Evolutionary conservation across 1,140 invertebrate genomes (phyloP).

Genomic region (Ceratosolen solmsi): DNA sequence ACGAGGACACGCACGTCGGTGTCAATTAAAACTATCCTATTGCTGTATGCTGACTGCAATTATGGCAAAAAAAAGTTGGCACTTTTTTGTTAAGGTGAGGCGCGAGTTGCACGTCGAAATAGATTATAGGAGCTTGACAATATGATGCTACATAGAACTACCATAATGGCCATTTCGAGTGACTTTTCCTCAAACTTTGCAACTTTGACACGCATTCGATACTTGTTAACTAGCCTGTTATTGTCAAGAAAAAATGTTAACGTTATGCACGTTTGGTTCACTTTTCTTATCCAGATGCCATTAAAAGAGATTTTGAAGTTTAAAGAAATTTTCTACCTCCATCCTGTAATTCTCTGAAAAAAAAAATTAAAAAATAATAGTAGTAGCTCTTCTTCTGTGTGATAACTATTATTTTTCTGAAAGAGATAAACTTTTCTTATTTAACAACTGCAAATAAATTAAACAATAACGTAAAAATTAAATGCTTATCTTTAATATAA

Average conservation of each 20-base stretch:
- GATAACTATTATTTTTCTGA: too few species aligned
- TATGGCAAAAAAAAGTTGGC: slow-evolving; percentile 14
- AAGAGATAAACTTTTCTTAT: too few species aligned
- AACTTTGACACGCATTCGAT: neutral
- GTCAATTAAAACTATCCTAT: slow-evolving; percentile 43
- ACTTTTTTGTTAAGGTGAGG: neutral
- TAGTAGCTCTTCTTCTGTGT: too few species aligned
- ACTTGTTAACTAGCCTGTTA: neutral
- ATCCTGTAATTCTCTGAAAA: too few species aligned
- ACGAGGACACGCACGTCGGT: neutral
- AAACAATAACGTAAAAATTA: too few species aligned
- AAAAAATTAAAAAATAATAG: too few species aligned
- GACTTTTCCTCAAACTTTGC: neutral
- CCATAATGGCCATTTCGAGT: neutral
- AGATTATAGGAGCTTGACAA: neutral
- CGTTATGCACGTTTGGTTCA: neutral
- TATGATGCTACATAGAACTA: neutral
- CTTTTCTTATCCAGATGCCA: too few species aligned
- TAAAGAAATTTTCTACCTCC: too few species aligned
- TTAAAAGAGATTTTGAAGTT: too few species aligned
- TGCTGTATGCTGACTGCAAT: neutral
- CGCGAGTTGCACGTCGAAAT: neutral
- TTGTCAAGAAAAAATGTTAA: neutral
- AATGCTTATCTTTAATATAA: too few species aligned
- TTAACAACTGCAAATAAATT: too few species aligned